Base-by-base conservation (phyloP, 2,888 invertebrate species). In the Barypeithes pellucidus region DNA sequence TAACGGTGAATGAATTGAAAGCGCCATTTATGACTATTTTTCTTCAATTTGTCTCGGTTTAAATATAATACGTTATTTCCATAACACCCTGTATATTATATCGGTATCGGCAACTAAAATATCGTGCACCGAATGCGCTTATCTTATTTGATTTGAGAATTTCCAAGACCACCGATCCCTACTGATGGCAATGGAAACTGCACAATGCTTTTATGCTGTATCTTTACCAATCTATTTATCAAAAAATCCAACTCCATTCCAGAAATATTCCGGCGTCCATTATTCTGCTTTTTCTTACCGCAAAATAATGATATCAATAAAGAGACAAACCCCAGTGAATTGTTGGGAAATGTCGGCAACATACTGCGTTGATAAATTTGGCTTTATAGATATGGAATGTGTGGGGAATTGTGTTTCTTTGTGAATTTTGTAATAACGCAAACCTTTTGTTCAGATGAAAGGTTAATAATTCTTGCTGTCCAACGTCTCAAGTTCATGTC, bases 281-380 rank as follows among this genome's bases (percentile, higher is more conserved):
- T 54, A 29, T 57, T 57, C 16, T 4, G 1, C 16, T 57, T 57
- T 57, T 57, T 11, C 16, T 54, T 54, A 54, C 54, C 8, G 14
- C 29, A 50, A 33, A 57, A 57, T 33, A 57, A 33, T 33, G 33
- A 67, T 59, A 14, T 11, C 43, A 24, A 45, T 24, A 39, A 54
- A 54, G 54, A 54, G 12, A 50, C 9, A 36, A 18, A 14, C n/a
- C 7, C 20, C 14, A n/a, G 57, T n/a, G 22, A 39, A 39, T 41
- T 20, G 41, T 20, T 43, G 5, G 14, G 7, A 33, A 60, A 22
- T 22, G 60, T 41, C 60, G 41, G 18, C 22, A 41, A 22, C 59
- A 60, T n/a, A 41, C 59, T 18, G 12, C 20, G 33, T 12, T 60
- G 22, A 60, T 60, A 39, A 41, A 60, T 39, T 22, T 52, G 14